Conservation (phyloP, 2,888 invertebrate genomes). For the Dione juno region DNA sequence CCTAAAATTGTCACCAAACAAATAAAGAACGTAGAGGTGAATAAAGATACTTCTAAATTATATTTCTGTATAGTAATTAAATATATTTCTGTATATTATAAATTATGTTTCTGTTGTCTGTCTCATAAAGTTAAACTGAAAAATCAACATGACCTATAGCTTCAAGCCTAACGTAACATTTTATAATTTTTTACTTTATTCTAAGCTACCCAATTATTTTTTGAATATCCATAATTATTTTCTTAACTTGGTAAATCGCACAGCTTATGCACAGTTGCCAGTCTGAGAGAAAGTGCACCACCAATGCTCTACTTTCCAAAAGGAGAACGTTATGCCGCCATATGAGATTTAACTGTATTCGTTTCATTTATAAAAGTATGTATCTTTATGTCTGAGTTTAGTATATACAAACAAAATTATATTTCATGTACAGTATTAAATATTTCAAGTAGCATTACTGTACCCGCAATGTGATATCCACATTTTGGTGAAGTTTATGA, state of each 20-base stretch:
- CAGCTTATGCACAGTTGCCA: constrained; percentile 64
- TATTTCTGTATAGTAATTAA: no score
- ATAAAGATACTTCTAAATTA: neutral
- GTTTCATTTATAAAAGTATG: constrained; percentile 42
- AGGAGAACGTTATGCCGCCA: constrained; percentile 60
- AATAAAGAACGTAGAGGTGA: neutral
- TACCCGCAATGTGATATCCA: no score
- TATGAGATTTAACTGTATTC: constrained; percentile 47
- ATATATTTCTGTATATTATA: no score
- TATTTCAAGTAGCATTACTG: neutral
- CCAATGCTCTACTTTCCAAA: constrained; percentile 74
- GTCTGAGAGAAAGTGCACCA: constrained; percentile 74
- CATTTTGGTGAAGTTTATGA: no score
- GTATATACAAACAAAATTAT: neutral
- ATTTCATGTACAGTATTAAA: neutral
- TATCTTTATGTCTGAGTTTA: neutral
- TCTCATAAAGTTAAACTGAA: neutral
- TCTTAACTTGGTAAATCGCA: constrained; percentile 58
- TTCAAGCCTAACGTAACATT: neutral
- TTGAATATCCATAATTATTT: constrained; percentile 7
- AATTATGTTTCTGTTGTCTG: neutral
- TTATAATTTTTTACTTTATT: neutral
- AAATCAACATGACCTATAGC: neutral
- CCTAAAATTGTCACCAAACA: neutral
- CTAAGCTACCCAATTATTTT: neutral